A percentile compares a stretch with the other conserved stretches of the same genome.
Conservation (phyloP, 2,888 invertebrate genomes). For the Antheraea yamamai region DNA sequence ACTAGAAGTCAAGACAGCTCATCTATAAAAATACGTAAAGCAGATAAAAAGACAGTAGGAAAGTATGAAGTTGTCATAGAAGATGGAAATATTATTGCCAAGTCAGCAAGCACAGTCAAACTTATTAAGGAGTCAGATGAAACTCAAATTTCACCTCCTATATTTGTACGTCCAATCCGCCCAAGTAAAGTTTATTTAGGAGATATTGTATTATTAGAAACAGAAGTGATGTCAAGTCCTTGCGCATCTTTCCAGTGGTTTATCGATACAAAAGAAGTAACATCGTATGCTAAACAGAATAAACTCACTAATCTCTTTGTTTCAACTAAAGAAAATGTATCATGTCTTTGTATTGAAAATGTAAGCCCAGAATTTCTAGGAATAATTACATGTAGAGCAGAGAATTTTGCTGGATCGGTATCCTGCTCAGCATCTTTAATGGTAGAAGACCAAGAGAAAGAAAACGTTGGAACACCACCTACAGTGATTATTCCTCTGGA, state of each 20-base stretch:
- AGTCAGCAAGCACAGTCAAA: slow-evolving; percentile 91
- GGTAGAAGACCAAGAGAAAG: slow-evolving; percentile 81
- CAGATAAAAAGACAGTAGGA: slow-evolving; percentile 89
- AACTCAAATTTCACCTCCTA: slow-evolving; percentile 85
- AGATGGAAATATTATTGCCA: slow-evolving; percentile 89
- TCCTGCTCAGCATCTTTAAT: slow-evolving; percentile 90
- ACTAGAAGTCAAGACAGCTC: slow-evolving; percentile 84
- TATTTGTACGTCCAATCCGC: slow-evolving; percentile 86
- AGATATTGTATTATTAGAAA: slow-evolving; percentile 90
- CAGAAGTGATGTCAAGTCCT: slow-evolving; percentile 88
- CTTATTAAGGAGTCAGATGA: slow-evolving; percentile 84
- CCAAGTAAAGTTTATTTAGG: slow-evolving; percentile 87
- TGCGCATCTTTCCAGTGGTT: slow-evolving; percentile 94
- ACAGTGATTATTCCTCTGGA: slow-evolving; percentile 88
- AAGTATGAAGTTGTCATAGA: slow-evolving; percentile 94
- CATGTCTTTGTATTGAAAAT: slow-evolving; percentile 89
- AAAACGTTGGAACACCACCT: slow-evolving; percentile 81
- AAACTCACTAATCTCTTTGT: slow-evolving; percentile 87
- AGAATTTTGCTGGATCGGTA: slow-evolving; percentile 94
- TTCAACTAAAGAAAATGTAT: slow-evolving; percentile 87
- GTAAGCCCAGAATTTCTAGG: slow-evolving; percentile 87
- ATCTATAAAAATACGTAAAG: slow-evolving; percentile 84
- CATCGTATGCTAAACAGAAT: slow-evolving; percentile 75
- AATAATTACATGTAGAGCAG: slow-evolving; percentile 92
- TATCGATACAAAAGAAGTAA: slow-evolving; percentile 87